Conservation (phyloP, 2,888 invertebrate genomes). For the Brassicogethes aeneus region DNA sequence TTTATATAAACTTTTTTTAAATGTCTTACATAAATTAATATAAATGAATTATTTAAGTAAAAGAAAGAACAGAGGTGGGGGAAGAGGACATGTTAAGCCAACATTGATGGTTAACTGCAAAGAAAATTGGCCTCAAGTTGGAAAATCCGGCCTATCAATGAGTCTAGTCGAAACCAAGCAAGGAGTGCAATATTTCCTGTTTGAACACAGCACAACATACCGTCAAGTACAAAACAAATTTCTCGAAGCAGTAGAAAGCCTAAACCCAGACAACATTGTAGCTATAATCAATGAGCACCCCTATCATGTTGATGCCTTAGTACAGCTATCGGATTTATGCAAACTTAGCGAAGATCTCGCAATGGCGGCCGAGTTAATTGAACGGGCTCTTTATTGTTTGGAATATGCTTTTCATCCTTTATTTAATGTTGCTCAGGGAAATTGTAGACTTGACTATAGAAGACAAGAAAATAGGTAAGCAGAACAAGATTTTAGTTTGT, state of each 20-base stretch:
- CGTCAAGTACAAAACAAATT: constrained; percentile 66
- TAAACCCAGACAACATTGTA: constrained; percentile 69
- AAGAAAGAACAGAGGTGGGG: constrained; percentile 47
- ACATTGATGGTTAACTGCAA: constrained; percentile 61
- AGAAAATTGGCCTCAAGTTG: constrained; percentile 62
- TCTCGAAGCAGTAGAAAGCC: constrained; percentile 67
- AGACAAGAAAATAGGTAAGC: constrained; percentile 68
- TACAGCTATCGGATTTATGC: constrained; percentile 74
- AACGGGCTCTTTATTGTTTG: constrained; percentile 65
- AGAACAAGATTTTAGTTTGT: background rate
- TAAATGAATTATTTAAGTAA: constrained; percentile 36
- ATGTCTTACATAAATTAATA: too few species aligned
- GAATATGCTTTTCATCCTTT: constrained; percentile 73
- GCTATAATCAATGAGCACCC: constrained; percentile 65
- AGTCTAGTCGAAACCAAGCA: constrained; percentile 46
- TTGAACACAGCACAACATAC: constrained; percentile 66
- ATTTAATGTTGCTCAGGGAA: constrained; percentile 67
- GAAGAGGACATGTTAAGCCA: constrained; percentile 50
- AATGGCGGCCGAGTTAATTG: constrained; percentile 69
- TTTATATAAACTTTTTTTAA: too few species aligned
- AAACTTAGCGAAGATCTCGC: constrained; percentile 69
- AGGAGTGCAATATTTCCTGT: constrained; percentile 57
- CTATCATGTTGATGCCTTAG: constrained; percentile 70
- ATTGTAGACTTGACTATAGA: constrained; percentile 66
- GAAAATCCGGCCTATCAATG: constrained; percentile 68